Conservation (phyloP, 1,140 invertebrate genomes). For the Drosophila baimaii region DNA sequence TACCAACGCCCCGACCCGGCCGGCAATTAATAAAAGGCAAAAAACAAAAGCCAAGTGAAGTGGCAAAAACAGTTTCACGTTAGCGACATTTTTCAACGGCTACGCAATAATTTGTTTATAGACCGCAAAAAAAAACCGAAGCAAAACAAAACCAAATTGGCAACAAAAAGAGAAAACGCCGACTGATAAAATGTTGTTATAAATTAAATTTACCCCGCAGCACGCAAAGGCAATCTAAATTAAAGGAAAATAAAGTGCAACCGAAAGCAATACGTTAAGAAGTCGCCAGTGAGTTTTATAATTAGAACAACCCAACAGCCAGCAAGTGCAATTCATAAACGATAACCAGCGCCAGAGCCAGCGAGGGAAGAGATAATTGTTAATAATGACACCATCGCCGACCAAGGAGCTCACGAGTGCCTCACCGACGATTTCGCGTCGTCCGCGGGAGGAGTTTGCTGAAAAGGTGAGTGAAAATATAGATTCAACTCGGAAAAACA, state of each 20-base stretch:
- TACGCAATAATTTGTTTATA: conserved; percentile 75
- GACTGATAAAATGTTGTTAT: conserved; percentile 63
- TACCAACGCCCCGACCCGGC: not conserved
- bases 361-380: conserved; percentile 30
- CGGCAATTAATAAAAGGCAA: conserved; percentile 42
- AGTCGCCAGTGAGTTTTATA: conserved; percentile 32
- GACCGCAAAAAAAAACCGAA: conserved; percentile 21
- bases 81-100: conserved; percentile 61
- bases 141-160: conserved; percentile 1
- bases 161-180: conserved; percentile 5
- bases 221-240: conserved; percentile 49
- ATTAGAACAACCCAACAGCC: conserved; percentile 30
- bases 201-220: conserved; percentile 39
- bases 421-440: conserved; percentile 74
- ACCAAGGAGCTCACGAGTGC: conserved; percentile 78
- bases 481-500: not conserved
- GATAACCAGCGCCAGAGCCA: conserved; percentile 21
- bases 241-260: conserved; percentile 53
- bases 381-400: conserved; percentile 75
- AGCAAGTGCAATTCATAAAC: conserved; percentile 28
- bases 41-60: conserved; percentile 35
- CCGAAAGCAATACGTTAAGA: conserved; percentile 64
- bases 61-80: conserved; percentile 38
- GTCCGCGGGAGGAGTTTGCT: conserved; percentile 79
- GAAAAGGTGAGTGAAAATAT: conserved; percentile 70